Base-by-base conservation (phyloP, 2,113 vertebrate genomes). In the Polyodon spathula region DNA sequence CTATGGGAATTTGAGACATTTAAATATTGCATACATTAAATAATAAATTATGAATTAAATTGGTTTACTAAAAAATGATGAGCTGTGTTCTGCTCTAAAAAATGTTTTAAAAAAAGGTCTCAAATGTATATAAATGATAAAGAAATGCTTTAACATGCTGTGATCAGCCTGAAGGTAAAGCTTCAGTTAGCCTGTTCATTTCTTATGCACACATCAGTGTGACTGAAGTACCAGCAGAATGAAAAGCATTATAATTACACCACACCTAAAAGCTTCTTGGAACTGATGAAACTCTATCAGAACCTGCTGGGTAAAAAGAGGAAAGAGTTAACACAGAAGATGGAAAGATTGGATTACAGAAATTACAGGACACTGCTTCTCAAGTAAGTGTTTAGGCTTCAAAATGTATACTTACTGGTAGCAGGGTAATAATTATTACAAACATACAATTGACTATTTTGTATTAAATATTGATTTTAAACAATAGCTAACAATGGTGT, bases 231-330 rank as follows among this genome's bases (percentile, higher is more conserved):
- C 69, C 85, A 85, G 63, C 78, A 81, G 64, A 85, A 83, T 60
- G 75, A 83, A 63, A 84, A 84, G 69, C 82, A 77, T 68, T 84
- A 82, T 53, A 89, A 89, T 78, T 88, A 86, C 77, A 88, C 84
- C 37, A 87, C 87, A 0, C 87, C 86, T 2, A 90, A 91, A 77
- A 90, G 84, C 73, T 92, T 92, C 73, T 78, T 87, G 65, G 80
- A 88, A 68, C 78, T 83, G 40, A 82, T 84, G 74, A 89, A 84
- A 71, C 71, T 84, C 40, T 86, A 84, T 8, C 71, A 69, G 58
- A 81, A 82, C 66, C 73, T 86, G 50, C 72, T 83, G 66, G 63
- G 68, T 11, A 81, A 77, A 9, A 90, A 87, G 61, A 85, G 83
- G 60, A 81, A 57, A 2, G 80, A 85, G 66, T 58, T 86, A 60